These are phyloP conservation scores for Bubo blakistoni DNA, from an alignment of 2,113 vertebrate genomes.

Conservation along the genomic window DNA sequence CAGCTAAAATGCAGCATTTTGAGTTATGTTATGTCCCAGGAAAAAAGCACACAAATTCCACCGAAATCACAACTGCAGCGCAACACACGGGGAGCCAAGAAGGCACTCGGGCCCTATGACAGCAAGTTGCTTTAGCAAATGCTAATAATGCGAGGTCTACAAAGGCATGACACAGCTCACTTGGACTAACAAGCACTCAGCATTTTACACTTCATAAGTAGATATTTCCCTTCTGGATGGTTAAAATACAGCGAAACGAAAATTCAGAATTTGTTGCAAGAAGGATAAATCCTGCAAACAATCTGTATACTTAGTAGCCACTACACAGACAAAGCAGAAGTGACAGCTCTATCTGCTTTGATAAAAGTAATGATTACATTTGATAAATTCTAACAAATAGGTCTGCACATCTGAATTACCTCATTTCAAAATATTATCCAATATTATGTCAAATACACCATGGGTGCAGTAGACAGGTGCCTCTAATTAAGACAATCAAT, in stretches of 20 bases:
- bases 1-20: neutral
- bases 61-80: neutral
- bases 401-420: neutral
- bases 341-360: neutral
- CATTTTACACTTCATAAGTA: neutral
- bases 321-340: neutral
- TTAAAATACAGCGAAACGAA: neutral
- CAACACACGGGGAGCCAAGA: neutral
- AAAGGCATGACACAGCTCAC: neutral
- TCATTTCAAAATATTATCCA: neutral
- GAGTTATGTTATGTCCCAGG: neutral
- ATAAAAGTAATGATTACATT: neutral
- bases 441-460: neutral
- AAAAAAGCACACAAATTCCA: neutral
- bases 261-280: neutral
- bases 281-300: neutral
- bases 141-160: neutral
- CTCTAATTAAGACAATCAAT: neutral
- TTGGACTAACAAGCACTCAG: neutral
- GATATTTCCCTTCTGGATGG: conserved; percentile 39
- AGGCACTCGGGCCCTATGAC: neutral
- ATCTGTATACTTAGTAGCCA: neutral
- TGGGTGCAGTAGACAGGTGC: neutral
- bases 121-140: neutral
- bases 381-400: neutral